Base-by-base conservation (phyloP, 2,113 vertebrate species). In the Gallinago media region DNA sequence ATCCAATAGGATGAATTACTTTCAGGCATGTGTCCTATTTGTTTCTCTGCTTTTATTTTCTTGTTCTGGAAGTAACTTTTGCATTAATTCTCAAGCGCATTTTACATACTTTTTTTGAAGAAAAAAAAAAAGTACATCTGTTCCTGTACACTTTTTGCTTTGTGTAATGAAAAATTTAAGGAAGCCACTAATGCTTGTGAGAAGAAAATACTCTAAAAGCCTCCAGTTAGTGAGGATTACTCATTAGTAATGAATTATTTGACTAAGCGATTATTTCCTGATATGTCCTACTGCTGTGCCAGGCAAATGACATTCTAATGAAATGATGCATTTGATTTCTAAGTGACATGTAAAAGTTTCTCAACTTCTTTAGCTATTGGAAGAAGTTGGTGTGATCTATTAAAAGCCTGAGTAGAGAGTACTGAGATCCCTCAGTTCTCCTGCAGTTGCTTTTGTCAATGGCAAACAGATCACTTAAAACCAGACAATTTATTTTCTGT, bases 1-100 rank as follows among this genome's bases (percentile, higher is more conserved):
- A 73, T 99, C 99, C 40, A 99, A 99, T 98, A 99, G 99, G 97
- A 99, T 99, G 99, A 99, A 99, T 98, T 99, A 99, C 97, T 99
- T 99, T 98, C 99, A 99, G 99, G 99, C 99, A 97, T 7, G 76
- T 97, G 44, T 29, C 59, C 46, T n/a, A 7, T 40, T 58, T 59
- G 46, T 92, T 85, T 34, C 55, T 91, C 49, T 47, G 31, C 63
- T 59, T 82, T 86, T 63, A 7, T 74, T 93, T 75, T 40, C 21
- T 49, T 84, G 21, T 85, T 92, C 50, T 36, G 15, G n/a, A 82
- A 88, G 61, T 31, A 58, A 34, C 21, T 68, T 87, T 14, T 68
- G 26, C 5, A 1, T 12, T 68, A 34, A 54, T 38, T 94, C 70
- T 32, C 21, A 46, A 70, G 46, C 13, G 8, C 2, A 1, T 77